These are phyloP conservation scores for Dendrophyllia cribrosa DNA, from an alignment of 64 coral and sea anemone species.

Conservation along the genomic window DNA sequence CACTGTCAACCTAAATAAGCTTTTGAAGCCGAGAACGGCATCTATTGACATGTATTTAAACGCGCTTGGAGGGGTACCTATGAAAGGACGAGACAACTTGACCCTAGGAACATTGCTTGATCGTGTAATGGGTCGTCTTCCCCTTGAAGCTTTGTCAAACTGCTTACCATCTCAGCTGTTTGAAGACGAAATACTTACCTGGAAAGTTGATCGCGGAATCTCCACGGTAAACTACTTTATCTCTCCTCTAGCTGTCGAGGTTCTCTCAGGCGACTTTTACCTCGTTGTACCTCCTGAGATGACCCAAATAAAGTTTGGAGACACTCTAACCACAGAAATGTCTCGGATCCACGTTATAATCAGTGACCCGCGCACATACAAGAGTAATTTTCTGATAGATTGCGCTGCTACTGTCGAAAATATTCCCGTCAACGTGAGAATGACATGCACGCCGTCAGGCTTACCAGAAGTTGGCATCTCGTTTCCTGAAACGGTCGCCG, in stretches of 20 bases:
- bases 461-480: background rate
- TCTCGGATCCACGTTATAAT: background rate
- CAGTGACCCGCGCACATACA: background rate
- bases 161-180: background rate
- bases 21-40: background rate
- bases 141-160: conserved; percentile 13
- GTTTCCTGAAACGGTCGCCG: background rate
- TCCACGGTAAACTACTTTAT: conserved; percentile 12
- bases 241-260: background rate
- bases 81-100: background rate
- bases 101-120: conserved; percentile 20
- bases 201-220: conserved; percentile 21
- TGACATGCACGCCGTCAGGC: background rate
- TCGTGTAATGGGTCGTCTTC: conserved; percentile 22
- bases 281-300: background rate
- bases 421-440: background rate
- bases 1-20: background rate
- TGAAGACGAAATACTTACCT: background rate
- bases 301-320: background rate
- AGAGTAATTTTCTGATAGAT: background rate
- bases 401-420: background rate
- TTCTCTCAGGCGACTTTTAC: background rate
- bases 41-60: conserved; percentile 43
- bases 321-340: background rate
- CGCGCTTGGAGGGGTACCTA: conserved; percentile 16